Evolutionary conservation across 2,797 vertebrate genomes (phyloP), one percentile per base, ranked within the genome.

Genomic region (Synaphobranchus kaupii): DNA sequence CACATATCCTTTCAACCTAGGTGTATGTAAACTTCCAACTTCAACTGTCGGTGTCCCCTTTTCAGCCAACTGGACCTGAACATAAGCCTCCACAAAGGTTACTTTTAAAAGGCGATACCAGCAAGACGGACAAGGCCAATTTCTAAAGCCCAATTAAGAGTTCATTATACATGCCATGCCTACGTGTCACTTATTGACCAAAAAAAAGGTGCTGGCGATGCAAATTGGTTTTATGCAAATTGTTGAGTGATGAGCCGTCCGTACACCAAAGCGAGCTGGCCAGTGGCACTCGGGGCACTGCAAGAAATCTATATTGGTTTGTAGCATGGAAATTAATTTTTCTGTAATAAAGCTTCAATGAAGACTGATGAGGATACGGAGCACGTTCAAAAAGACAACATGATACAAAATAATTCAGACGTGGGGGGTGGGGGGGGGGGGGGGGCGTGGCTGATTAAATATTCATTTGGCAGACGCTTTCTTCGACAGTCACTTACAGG

Each of bases 141-240:
- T 47, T 48, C 48, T 22, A 80, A 22, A 48, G 76, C 22, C 5
- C 76, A 80, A 48, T 47, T 13, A 80, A 20, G 44, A 25, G 76
- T 80, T 80, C 39, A 80, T 80, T 80, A 48, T 80, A 80, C 76
- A 80, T 44, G 44, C 76, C 48, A 47, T 22, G 76, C 76, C 7
- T 80, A 80, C 44, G 34, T 80, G 76, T 80, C 22, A 48, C 44
- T 80, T 80, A 48, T 17, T 80, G 44, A 80, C 76, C 8, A 80
- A 80, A 80, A 39, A 39, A 47, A 47, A 48, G 39, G 44, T 25
- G 34, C 44, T 80, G 76, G 68, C 28, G 31, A 73, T 73, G 68
- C 68, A 31, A 80, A 80, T 47, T 80, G 76, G 44, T 80, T 80
- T 80, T 80, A 80, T 47, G 20, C 76, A 80, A 80, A 80, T 80